Percentiles rank a stretch among this genome's conserved stretches.
Conservation (phyloP, 2,113 vertebrate species). For the Tragelaphus scriptus region DNA sequence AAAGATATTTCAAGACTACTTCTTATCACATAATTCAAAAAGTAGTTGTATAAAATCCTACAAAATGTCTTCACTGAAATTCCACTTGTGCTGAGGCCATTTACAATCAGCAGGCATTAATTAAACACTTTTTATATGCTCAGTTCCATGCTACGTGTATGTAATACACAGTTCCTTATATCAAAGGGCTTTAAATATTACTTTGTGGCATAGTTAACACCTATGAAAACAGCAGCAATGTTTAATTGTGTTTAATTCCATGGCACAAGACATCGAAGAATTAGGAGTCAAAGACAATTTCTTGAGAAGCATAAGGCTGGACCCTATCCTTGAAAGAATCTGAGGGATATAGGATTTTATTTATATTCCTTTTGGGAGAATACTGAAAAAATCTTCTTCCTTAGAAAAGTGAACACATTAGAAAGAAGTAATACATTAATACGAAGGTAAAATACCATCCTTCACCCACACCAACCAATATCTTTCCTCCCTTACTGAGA, state of each 20-base stretch:
- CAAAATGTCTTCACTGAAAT: slow-evolving; percentile 24
- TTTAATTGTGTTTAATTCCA: background rate
- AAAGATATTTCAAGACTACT: background rate
- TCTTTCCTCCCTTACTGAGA: background rate
- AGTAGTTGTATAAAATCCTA: background rate
- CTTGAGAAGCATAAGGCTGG: background rate
- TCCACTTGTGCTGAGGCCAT: background rate
- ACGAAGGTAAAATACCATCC: background rate
- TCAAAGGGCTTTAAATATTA: slow-evolving; percentile 4
- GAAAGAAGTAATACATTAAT: slow-evolving; percentile 10
- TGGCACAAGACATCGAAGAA: background rate
- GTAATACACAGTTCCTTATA: background rate
- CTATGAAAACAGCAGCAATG: background rate
- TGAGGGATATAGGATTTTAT: background rate
- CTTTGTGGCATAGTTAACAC: background rate
- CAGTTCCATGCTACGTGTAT: background rate
- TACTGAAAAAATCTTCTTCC: background rate
- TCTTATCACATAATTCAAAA: slow-evolving; percentile 15
- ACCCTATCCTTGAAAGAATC: background rate
- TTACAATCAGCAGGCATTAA: background rate
- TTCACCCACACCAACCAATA: background rate
- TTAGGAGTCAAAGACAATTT: background rate
- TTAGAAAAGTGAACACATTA: background rate
- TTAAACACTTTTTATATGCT: background rate
- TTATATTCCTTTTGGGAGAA: slow-evolving; percentile 18